A percentile compares a stretch with the other conserved stretches of the same genome.
Evolutionary conservation across 2,888 invertebrate genomes (phyloP).

Genomic region (Rotaria sp.): DNA sequence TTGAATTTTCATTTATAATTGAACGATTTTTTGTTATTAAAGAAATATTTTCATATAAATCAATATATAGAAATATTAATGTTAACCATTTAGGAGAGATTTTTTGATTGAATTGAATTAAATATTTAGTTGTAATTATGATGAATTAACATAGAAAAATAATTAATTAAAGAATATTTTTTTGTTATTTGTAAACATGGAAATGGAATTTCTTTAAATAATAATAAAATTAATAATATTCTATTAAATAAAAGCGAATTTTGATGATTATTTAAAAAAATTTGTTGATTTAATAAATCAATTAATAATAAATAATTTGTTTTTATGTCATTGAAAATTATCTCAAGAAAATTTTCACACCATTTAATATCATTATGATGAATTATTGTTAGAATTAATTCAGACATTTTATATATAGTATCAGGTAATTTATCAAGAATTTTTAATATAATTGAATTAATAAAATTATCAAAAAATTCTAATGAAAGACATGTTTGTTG

Average conservation of each 20-base stretch:
- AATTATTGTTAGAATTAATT: constrained; percentile 68
- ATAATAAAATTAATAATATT: constrained; percentile 31
- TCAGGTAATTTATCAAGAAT: constrained; percentile 68
- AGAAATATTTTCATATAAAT: constrained; percentile 70
- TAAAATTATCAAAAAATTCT: constrained; percentile 64
- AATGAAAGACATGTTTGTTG: constrained; percentile 54
- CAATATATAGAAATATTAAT: constrained; percentile 67
- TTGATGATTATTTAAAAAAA: background rate
- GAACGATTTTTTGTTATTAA: constrained; percentile 65
- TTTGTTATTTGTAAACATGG: constrained; percentile 63
- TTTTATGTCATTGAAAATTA: constrained; percentile 46
- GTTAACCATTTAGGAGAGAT: constrained; percentile 66
- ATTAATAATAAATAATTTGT: background rate
- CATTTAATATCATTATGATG: constrained; percentile 66
- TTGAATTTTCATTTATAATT: constrained; percentile 59
- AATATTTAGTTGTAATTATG: background rate
- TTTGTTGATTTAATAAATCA: background rate
- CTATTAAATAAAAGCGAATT: constrained; percentile 10
- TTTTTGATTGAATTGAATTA: background rate
- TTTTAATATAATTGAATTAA: constrained; percentile 62
- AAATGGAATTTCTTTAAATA: constrained; percentile 63
- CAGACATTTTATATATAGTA: constrained; percentile 71
- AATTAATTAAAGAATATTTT: constrained; percentile 47
- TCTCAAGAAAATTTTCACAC: constrained; percentile 57
- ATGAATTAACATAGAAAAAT: constrained; percentile 24